Base-by-base conservation (phyloP, 2,888 invertebrate genomes). In the Saturnia pavonia region DNA sequence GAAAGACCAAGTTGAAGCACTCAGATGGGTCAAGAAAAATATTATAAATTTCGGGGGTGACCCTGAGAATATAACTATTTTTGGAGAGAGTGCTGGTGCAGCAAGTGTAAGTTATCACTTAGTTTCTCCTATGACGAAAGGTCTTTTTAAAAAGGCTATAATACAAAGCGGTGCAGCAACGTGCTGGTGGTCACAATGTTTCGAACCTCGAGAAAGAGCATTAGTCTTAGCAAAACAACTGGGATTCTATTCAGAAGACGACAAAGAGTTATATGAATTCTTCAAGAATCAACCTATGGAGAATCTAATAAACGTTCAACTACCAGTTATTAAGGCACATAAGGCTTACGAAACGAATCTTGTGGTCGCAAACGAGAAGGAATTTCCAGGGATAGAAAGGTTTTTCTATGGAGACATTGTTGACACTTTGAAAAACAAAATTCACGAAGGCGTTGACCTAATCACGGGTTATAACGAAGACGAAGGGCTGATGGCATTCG, bases 401-500 rank as follows among this genome's bases (percentile, higher is more conserved):
- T 91, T 86, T 71, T 88, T 88, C 71, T 77, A 75, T 60, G 88
- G 86, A 27, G 82, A 87, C 68, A 69, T 77, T 4, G 70, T 72
- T 14, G 89, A 95, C 14, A 82, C 87, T 22, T 75, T 93, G 22
- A 87, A 88, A 77, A 85, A 90, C 9, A 95, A 95, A 12, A 88
- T 90, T 12, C 88, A 95, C 63, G 79, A 86, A 74, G 85, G 79
- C 4, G 90, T 96, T 1, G 96, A 97, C 0, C 94, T 96, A 83
- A 95, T 97, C 85, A 92, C 95, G 34, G 97, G 97, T 4, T 88
- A 96, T 16, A 97, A 95, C 8, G 94, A 95, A 27, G 95, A 96
- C 68, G 97, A 97, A 89, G 97, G 97, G 0, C 43, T 87, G 0
- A 71, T 88, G 60, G 74, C 78, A 8, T 40, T 85, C 0, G 68